Conservation (phyloP, 2,888 invertebrate species). For the Dysmachus trigonus region DNA sequence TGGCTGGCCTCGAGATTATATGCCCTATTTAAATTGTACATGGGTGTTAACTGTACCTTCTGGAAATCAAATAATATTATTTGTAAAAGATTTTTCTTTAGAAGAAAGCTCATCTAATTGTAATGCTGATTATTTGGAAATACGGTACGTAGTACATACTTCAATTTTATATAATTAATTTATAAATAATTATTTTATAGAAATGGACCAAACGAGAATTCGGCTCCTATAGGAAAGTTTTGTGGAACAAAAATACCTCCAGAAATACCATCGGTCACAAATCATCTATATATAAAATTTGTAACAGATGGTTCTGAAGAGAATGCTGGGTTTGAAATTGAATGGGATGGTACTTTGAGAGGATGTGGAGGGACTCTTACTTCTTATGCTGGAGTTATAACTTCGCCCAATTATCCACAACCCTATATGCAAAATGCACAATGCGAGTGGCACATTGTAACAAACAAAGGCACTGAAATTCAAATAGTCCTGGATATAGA, state of each 20-base stretch:
- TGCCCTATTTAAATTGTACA: conserved; percentile 75
- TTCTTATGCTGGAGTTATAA: conserved; percentile 75
- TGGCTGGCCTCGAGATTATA: conserved; percentile 79
- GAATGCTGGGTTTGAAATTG: conserved; percentile 75
- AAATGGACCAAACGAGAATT: conserved; percentile 77
- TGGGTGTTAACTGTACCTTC: conserved; percentile 79
- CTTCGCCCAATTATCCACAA: conserved; percentile 87
- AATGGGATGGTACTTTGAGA: conserved; percentile 73
- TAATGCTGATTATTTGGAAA: conserved; percentile 75
- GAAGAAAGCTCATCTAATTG: conserved; percentile 74
- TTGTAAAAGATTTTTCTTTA: conserved; percentile 72
- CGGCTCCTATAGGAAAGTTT: conserved; percentile 81
- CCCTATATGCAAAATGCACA: conserved; percentile 75
- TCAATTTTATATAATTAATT: background rate
- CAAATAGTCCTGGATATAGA: conserved; percentile 75
- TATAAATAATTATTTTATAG: conserved; percentile 63
- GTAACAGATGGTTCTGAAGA: conserved; percentile 74
- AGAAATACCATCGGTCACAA: conserved; percentile 77
- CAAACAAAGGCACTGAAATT: conserved; percentile 77
- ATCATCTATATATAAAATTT: conserved; percentile 79
- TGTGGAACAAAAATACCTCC: conserved; percentile 76
- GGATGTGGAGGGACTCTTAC: conserved; percentile 85
- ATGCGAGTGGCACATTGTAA: conserved; percentile 82
- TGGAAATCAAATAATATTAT: conserved; percentile 79
- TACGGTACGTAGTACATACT: conserved; percentile 65